Evolutionary conservation across 2,113 vertebrate genomes (phyloP).

Genomic region (Nothoprocta pentlandii): DNA sequence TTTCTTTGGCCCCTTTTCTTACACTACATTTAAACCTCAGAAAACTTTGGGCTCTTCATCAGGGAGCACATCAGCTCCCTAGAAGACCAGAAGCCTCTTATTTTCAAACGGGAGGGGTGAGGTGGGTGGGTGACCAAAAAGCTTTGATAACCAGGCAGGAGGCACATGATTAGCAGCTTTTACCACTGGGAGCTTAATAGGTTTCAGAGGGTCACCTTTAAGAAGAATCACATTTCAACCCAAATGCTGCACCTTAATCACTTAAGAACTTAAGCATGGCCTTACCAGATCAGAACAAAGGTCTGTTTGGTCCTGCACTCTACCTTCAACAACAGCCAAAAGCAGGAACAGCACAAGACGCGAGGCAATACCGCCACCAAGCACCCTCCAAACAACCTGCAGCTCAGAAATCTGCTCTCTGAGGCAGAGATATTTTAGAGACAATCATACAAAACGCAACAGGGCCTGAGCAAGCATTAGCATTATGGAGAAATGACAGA

Average conservation of each 20-base stretch:
- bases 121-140: background rate
- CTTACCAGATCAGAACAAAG: background rate
- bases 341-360: background rate
- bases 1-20: background rate
- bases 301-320: background rate
- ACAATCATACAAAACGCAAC: background rate
- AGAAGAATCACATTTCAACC: background rate
- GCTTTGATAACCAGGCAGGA: background rate
- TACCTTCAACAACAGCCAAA: background rate
- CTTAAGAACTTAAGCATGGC: background rate
- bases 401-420: background rate
- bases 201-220: background rate
- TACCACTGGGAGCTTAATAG: background rate
- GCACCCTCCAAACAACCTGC: accelerated
- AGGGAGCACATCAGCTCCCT: background rate
- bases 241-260: background rate
- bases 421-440: background rate
- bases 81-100: background rate
- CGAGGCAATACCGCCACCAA: background rate
- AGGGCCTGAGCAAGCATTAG: background rate
- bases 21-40: background rate
- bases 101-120: background rate
- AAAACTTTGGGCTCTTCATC: background rate
- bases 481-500: background rate
- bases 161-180: background rate